Base-by-base conservation (phyloP, 2,797 vertebrate species). In the Centroberyx gerrardi region DNA sequence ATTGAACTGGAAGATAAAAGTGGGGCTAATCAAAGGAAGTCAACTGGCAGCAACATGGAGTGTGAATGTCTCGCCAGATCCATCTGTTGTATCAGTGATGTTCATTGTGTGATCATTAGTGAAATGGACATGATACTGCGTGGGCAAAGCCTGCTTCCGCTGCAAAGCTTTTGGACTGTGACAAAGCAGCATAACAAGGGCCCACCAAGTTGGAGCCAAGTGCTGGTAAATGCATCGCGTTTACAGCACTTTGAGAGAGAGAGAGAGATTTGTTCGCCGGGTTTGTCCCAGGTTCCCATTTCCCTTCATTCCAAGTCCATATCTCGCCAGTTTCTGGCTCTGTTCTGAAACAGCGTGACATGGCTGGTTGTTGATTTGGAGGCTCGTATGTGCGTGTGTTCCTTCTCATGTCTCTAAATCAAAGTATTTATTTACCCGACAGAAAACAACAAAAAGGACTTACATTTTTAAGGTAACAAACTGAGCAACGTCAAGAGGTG, bases 81-180 rank as follows among this genome's bases (percentile, higher is more conserved):
- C 86, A 89, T 92, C 87, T 87, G 80, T 78, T 74, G 53, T 71
- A 68, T 64, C 64, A 78, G 66, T 62, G 78, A 81, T 81, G 66
- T 80, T 83, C 81, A 70, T 65, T 83, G 84, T 87, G 71, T 84
- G 82, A 89, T 83, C 82, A 76, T 84, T 87, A 75, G 63, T 61
- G 44, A 73, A 80, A 74, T 63, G 70, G 85, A 75, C 85, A 81
- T 40, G 76, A 70, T 70, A 68, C 63, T 62, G 71, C 72, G 61
- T 80, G 84, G 73, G 67, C 74, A 70, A 52, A 75, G 72, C 58
- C 64, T 29, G 67, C 66, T 75, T 65, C 64, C 42, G 15, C 55
- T 59, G 72, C 79, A 85, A 85, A 84, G 71, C 81, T 68, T 81
- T 87, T 89, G 78, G 83, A 82, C 64, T 22, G 48, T 61, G 58